Percentiles rank a stretch among this genome's conserved stretches.
Evolutionary conservation across 2,888 invertebrate genomes (phyloP).

Genomic region (Chalcosyrphus nemorum): DNA sequence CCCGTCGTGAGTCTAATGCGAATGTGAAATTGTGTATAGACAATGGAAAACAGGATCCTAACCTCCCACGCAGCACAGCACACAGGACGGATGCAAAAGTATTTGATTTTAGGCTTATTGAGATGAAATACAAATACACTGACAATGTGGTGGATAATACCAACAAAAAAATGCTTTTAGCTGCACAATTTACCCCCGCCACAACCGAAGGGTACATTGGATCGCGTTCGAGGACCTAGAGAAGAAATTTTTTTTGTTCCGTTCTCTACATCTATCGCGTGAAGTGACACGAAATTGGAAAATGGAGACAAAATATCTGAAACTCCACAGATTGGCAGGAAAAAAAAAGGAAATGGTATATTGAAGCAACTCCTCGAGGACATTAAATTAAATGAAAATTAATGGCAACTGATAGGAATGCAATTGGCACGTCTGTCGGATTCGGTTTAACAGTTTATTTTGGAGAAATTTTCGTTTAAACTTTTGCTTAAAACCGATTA

Average conservation of each 20-base stretch:
- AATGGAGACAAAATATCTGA: slow-evolving; percentile 9
- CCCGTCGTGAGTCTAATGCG: slow-evolving; percentile 36
- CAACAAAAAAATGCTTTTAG: slow-evolving; percentile 28
- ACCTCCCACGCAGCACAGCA: neutral
- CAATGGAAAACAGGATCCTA: neutral
- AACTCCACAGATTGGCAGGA: neutral
- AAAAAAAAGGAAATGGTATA: neutral
- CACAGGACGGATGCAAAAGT: slow-evolving; percentile 14
- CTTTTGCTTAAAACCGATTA: slow-evolving; percentile 5
- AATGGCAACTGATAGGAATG: slow-evolving; percentile 21
- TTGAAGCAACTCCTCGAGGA: slow-evolving; percentile 11
- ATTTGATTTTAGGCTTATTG: slow-evolving; percentile 50
- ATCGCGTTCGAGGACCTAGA: neutral
- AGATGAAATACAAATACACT: slow-evolving; percentile 35
- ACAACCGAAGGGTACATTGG: neutral
- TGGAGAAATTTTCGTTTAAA: neutral
- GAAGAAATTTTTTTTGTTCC: too few species aligned
- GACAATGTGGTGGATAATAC: slow-evolving; percentile 6
- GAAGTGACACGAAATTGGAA: neutral
- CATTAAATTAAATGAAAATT: slow-evolving; percentile 48
- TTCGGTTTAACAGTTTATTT: slow-evolving; percentile 15
- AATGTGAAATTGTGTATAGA: slow-evolving; percentile 39
- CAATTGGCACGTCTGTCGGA: neutral
- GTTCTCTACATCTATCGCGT: neutral
- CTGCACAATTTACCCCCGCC: neutral